These are phyloP conservation scores for Spongilla lacustris DNA, from an alignment of 37 sponge, comb jelly and placozoan species.

Conservation along the genomic window DNA sequence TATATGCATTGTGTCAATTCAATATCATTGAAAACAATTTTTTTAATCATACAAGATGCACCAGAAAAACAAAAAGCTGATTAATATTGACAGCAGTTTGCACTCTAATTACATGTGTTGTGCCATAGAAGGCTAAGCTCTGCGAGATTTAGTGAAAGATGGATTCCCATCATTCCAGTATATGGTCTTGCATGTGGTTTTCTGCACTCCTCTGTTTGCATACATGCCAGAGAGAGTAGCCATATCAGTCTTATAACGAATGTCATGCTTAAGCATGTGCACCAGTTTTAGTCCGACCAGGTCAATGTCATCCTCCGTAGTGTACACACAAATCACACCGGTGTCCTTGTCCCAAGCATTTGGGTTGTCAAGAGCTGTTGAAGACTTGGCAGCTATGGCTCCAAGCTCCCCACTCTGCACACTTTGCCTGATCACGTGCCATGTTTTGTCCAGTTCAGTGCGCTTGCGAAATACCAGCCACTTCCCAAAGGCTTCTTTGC, in stretches of 20 bases:
- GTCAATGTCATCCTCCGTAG: constrained; percentile 49
- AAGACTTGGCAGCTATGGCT: constrained; percentile 28
- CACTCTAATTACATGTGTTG: neutral
- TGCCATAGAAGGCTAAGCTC: neutral
- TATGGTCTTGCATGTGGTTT: constrained; percentile 38
- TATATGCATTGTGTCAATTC: too few species aligned
- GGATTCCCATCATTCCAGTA: constrained; percentile 75
- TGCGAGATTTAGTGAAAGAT: constrained; percentile 2
- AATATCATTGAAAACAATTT: too few species aligned
- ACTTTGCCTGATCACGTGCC: constrained; percentile 13
- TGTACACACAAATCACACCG: constrained; percentile 62
- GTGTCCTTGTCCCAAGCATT: neutral
- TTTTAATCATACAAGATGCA: too few species aligned
- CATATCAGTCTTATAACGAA: constrained; percentile 68
- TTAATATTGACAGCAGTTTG: too few species aligned
- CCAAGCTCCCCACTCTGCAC: constrained; percentile 24
- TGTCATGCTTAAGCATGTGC: constrained; percentile 46
- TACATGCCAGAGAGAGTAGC: constrained; percentile 53
- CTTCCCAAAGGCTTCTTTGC: constrained; percentile 32
- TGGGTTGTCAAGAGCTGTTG: constrained; percentile 45
- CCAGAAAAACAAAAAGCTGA: too few species aligned
- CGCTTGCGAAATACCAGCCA: constrained; percentile 47
- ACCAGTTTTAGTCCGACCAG: constrained; percentile 57
- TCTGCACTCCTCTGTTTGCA: constrained; percentile 13
- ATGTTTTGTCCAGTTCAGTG: constrained; percentile 18